These are phyloP conservation scores for Poliocrania exsul DNA, from an alignment of 2,797 vertebrate species.

Conservation along the genomic window DNA sequence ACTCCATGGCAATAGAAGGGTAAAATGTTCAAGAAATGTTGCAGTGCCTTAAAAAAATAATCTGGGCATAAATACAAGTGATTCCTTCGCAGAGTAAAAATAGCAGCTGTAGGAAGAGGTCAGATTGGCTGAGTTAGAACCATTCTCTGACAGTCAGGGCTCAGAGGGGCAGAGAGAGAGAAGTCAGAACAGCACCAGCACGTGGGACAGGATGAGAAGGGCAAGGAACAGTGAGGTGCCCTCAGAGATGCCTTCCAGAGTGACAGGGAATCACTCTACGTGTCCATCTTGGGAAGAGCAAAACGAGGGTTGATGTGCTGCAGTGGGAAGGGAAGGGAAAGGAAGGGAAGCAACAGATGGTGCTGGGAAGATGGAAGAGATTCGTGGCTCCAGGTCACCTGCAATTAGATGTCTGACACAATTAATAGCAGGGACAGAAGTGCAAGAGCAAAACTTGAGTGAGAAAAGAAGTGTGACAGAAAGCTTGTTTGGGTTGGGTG, in stretches of 20 bases:
- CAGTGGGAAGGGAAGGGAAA: background rate
- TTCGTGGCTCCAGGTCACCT: background rate
- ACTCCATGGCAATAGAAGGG: background rate
- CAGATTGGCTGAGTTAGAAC: background rate
- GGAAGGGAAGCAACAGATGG: background rate
- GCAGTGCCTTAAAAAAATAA: background rate
- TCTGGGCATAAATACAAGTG: background rate
- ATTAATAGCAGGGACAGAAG: background rate
- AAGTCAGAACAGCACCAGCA: background rate
- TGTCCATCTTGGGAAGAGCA: background rate
- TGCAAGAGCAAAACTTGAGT: background rate
- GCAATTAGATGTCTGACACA: background rate
- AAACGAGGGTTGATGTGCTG: background rate
- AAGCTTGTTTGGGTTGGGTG: background rate
- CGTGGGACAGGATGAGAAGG: background rate
- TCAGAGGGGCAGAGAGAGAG: background rate
- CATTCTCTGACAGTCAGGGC: fast-evolving
- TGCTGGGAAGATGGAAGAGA: background rate
- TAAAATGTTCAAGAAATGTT: background rate
- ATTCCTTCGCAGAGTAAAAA: background rate
- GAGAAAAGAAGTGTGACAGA: background rate
- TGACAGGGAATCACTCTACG: fast-evolving
- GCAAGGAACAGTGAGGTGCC: background rate
- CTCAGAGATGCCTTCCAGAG: background rate
- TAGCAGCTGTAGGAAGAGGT: background rate